Conservation (phyloP, 2,797 vertebrate species). For the Pogonophryne albipinna region DNA sequence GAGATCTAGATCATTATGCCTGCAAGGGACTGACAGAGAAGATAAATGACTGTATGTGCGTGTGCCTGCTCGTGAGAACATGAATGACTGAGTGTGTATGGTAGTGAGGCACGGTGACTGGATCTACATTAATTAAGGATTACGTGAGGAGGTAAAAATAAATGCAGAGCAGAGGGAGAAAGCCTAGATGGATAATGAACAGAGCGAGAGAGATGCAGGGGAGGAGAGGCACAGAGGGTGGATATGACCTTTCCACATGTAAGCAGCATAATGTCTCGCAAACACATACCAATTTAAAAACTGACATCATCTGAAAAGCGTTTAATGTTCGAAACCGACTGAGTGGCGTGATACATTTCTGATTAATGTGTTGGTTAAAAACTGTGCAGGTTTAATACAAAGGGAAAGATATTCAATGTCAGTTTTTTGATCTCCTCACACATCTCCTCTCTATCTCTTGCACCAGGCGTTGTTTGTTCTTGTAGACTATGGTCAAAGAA, state of each 20-base stretch:
- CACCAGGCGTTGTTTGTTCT: not conserved
- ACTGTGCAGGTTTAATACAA: not conserved
- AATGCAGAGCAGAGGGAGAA: constrained; percentile 71
- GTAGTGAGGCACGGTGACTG: constrained; percentile 69
- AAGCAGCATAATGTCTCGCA: constrained; percentile 70
- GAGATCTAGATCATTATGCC: constrained; percentile 52
- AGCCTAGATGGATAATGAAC: constrained; percentile 79
- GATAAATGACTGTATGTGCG: constrained; percentile 61
- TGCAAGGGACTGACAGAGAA: constrained; percentile 40
- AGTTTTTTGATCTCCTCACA: constrained; percentile 3
- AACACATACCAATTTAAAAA: constrained; percentile 28
- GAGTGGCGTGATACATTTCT: not conserved
- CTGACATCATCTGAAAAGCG: constrained; percentile 22
- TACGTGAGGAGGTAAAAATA: constrained; percentile 83
- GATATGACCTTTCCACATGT: constrained; percentile 82
- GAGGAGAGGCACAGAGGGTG: constrained; percentile 70
- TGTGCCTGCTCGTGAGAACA: constrained; percentile 51
- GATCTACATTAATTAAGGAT: constrained; percentile 83
- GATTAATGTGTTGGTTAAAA: constrained; percentile 3
- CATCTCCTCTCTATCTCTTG: not conserved
- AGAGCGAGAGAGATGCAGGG: constrained; percentile 55
- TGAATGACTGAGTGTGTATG: constrained; percentile 61
- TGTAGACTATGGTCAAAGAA: not conserved
- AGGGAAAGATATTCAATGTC: constrained; percentile 1
- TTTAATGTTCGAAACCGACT: constrained; percentile 18